phyloP scores from a whole-genome alignment of 1,140 invertebrate species.

The Archivesica marissinica region DNA sequence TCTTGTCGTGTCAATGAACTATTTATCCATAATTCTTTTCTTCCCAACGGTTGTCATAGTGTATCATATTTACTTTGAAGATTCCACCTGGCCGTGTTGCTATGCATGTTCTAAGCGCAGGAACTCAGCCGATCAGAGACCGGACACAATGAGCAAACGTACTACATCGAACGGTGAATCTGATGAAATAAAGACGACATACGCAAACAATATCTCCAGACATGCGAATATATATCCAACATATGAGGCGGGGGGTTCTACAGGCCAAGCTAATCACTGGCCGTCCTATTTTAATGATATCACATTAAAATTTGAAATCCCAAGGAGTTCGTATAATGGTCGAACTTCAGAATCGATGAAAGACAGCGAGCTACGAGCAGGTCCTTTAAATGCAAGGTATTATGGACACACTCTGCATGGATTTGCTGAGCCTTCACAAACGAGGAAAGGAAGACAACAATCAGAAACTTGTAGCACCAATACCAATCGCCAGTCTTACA shows the following conservation, averaged over 20 bases:
- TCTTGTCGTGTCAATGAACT: constrained; percentile 74
- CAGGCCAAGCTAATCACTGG: not conserved
- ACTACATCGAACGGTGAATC: not conserved
- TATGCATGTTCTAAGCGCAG: not conserved
- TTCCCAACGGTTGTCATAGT: constrained; percentile 75
- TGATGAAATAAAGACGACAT: not conserved
- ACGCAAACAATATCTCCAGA: not conserved
- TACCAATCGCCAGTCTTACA: no score
- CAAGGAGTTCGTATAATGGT: not conserved
- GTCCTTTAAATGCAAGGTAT: no score
- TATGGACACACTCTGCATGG: no score
- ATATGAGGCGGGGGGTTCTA: not conserved
- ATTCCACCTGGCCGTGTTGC: constrained; percentile 49
- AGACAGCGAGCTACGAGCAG: no score
- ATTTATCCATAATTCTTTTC: constrained; percentile 73
- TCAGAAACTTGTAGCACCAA: no score
- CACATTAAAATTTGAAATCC: no score
- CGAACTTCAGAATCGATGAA: not conserved
- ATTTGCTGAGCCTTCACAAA: no score
- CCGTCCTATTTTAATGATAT: not conserved
- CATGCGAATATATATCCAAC: not conserved
- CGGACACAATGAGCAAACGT: not conserved
- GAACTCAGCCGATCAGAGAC: not conserved
- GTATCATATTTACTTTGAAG: constrained; percentile 67
- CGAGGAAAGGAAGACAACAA: no score